A percentile compares a stretch with the other conserved stretches of the same genome.
Conservation (phyloP, 2,888 invertebrate genomes). For the Himalopsyche kuldschensis region DNA sequence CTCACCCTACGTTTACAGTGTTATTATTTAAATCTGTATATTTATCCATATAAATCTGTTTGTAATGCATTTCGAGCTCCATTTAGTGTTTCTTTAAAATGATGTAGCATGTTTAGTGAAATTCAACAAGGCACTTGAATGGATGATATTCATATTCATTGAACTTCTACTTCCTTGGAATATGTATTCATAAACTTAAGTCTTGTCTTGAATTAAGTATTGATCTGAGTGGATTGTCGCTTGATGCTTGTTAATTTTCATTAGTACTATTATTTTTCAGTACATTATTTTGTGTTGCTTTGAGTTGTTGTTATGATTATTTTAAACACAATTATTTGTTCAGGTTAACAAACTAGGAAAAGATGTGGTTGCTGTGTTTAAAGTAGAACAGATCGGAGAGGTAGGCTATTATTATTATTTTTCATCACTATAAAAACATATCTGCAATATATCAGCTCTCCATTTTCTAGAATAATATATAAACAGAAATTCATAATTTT, state of each 20-base stretch:
- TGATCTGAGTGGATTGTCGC: not conserved
- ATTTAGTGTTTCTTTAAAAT: not conserved
- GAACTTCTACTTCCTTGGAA: too few relatives aligned
- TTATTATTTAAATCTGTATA: too few relatives aligned
- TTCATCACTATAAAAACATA: not conserved
- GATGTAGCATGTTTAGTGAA: not conserved
- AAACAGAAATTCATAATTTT: too few relatives aligned
- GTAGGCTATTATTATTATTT: conserved; percentile 43
- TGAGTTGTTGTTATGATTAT: not conserved
- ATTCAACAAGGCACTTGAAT: too few relatives aligned
- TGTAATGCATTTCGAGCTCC: not conserved
- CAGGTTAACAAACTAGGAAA: conserved; percentile 55
- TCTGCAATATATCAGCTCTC: not conserved
- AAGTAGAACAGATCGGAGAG: conserved; percentile 60
- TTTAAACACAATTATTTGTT: conserved; percentile 41
- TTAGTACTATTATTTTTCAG: conserved; percentile 6
- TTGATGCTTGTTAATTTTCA: conserved; percentile 19
- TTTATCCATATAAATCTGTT: not conserved
- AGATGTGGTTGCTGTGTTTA: conserved; percentile 60
- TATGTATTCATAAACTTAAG: too few relatives aligned
- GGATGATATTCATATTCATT: too few relatives aligned
- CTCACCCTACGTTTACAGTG: too few relatives aligned
- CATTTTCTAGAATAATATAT: too few relatives aligned
- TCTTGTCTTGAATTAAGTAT: too few relatives aligned
- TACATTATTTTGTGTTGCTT: not conserved